Evolutionary conservation across 2,113 vertebrate species (phyloP), one percentile per base, ranked within the genome.

Genomic region (Clarias gariepinus): DNA sequence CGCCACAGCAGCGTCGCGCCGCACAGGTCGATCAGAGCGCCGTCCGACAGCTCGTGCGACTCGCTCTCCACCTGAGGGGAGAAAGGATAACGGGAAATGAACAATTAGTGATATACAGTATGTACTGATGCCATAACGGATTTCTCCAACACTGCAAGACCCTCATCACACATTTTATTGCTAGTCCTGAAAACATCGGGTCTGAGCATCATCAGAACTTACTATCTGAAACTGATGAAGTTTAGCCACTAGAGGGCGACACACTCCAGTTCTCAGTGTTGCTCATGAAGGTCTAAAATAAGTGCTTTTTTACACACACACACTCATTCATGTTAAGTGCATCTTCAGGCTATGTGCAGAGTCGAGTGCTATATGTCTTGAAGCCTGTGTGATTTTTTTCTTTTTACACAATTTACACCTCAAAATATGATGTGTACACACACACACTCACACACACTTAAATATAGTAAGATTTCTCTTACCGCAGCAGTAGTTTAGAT

Each of bases 1-100:
- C 98, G 97, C 98, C 98, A 99, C 89, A 99, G 94, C 92, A 99
- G 91, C 0, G 98, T 98, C 0, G 98, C 98, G 0, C 98, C 98
- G 0, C 98, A 99, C 6, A 99, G 95, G 91, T 99, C 98, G 1
- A 99, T 97, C 63, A 99, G 94, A 0, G 98, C 99, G 90, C 98
- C 98, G 19, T 99, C 98, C 25, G 99, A 96, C 63, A 99, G 96
- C 89, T 99, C 97, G 92, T 99, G 99, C 0, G 94, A 95, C 93
- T 99, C 98, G 0, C 95, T 95, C 90, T 99, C 98, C 87, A 99
- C 97, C 98, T 99, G 89, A 0, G 91, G 60, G 78, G 82, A 57
- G 82, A 60, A 78, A 89, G 66, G 3, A 28, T 47, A 2, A 12
- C 23, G 36, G 5, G 47, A 28, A 79, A 36, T 60, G 0, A 80